Evolutionary conservation across 1,140 invertebrate genomes (phyloP), one percentile per base, ranked within the genome.

Genomic region (Antheraea pernyi): DNA sequence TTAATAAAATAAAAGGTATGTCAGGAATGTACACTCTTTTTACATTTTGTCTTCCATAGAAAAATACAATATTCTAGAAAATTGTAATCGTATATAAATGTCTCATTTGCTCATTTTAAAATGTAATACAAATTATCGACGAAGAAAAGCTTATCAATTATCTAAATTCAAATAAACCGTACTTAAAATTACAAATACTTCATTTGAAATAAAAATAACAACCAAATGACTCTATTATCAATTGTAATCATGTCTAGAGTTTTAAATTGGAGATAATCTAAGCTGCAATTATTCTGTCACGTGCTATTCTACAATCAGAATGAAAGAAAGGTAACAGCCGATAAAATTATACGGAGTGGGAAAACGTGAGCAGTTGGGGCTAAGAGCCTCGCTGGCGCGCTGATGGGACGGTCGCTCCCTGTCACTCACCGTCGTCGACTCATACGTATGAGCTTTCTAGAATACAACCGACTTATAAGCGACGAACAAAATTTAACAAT

Each of bases 391-490:
- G 70, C 65, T 64, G 67, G 46, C 73, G 70, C 73, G 70, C 65
- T 64, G 67, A 59, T 74, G 68, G 65, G 48, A 22, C 78, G 76
- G 71, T 77, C 74, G 72, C 16, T 58, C 58, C 67, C 76, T 83
- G 85, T 87, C 85, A 84, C 61, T 85, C 82, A 82, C 85, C 76
- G 76, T 37, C 76, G 76, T 37, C 48, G 66, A 60, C 42, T 53
- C 30, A 53, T 75, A 64, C 72, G 66, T 69, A 74, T 67, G 59
- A 58, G 58, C 62, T 66, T 46, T 36, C 59, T 61, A 71, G 53
- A 69, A 42, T 46, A 48, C 67, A 70, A 36, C 59, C 13, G 11
- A 67, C 39, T 30, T 36, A 37, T 22, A 61, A 60, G 69, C 72
- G 73, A 68, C 71, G 62, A 73, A 75, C 70, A 68, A 68, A 59